Conservation (phyloP, 1,140 invertebrate genomes). For the Pemphigus obesinymphae region DNA sequence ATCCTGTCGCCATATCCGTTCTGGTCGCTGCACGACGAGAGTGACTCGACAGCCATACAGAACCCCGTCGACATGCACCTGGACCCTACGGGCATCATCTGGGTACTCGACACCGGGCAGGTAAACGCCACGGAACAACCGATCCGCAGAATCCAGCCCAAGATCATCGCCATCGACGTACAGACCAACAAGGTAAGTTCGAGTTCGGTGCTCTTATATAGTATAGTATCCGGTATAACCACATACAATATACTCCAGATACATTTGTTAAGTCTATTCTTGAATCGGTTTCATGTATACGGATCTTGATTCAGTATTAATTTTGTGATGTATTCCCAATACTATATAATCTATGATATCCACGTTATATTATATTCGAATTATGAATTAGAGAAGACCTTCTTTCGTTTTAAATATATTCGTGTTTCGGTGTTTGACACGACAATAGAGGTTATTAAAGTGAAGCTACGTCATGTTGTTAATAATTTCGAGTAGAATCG, state of each 20-base stretch:
- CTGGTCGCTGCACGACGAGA: constrained; percentile 61
- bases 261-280: background rate
- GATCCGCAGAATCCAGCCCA: constrained; percentile 60
- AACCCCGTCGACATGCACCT: constrained; percentile 59
- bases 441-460: no score
- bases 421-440: no score
- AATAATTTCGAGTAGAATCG: no score
- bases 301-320: background rate
- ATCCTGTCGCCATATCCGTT: constrained; percentile 58
- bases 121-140: constrained; percentile 62
- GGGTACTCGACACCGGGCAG: constrained; percentile 64
- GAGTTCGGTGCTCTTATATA: background rate
- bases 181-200: constrained; percentile 48
- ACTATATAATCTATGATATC: no score
- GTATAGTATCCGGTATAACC: no score
- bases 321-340: background rate
- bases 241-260: background rate
- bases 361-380: no score
- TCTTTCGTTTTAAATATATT: no score
- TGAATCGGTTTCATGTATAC: background rate
- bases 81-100: constrained; percentile 60
- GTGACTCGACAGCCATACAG: constrained; percentile 59
- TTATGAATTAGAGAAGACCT: no score
- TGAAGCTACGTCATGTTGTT: no score
- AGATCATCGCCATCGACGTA: constrained; percentile 61